Evolutionary conservation across 1,140 invertebrate genomes (phyloP).

Genomic region (Zaprionus davidi): DNA sequence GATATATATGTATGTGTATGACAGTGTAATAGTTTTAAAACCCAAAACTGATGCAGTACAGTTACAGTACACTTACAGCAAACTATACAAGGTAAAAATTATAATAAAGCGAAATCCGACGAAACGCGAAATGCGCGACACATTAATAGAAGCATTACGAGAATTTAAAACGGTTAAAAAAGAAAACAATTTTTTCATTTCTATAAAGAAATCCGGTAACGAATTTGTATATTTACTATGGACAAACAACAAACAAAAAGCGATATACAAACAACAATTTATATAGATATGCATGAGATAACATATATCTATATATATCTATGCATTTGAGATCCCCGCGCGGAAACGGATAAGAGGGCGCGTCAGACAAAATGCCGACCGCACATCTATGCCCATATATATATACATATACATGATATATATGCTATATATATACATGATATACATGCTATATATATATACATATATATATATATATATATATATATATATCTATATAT

Average conservation of each 20-base stretch:
- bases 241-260: constrained; percentile 26
- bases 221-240: constrained; percentile 83
- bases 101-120: constrained; percentile 61
- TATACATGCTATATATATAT: constrained; percentile 59
- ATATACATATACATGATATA: constrained; percentile 51
- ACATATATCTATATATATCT: constrained; percentile 14
- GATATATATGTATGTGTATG: constrained; percentile 32
- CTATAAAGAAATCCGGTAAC: constrained; percentile 77
- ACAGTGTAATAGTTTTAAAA: constrained; percentile 44
- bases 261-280: constrained; percentile 37
- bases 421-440: constrained; percentile 34
- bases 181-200: constrained; percentile 73
- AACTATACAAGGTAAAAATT: constrained; percentile 81
- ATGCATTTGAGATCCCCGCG: constrained; percentile 18
- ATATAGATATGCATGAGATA: constrained; percentile 50
- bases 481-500: constrained; percentile 44
- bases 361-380: constrained; percentile 26
- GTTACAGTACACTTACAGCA: constrained; percentile 71
- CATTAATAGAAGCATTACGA: constrained; percentile 72
- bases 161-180: constrained; percentile 63
- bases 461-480: constrained; percentile 47
- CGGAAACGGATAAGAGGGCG: neutral
- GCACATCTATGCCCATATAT: constrained; percentile 65
- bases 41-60: constrained; percentile 66
- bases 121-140: constrained; percentile 32